Evolutionary conservation across 1,140 invertebrate species (phyloP).

Genomic region (Ceratina japonica): DNA sequence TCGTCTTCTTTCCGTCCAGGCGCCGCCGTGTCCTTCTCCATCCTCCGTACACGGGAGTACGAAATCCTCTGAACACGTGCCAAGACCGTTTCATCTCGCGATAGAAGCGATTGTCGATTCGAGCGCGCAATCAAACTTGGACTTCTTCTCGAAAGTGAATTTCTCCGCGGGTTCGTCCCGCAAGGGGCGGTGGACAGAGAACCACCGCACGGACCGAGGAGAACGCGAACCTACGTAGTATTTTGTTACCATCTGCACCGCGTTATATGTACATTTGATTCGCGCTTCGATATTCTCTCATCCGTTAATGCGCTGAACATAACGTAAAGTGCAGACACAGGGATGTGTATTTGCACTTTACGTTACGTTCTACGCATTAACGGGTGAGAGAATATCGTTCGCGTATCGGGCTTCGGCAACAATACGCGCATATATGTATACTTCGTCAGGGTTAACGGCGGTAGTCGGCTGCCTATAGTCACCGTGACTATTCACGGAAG

Average conservation of each 20-base stretch:
- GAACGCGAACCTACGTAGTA: constrained; percentile 8
- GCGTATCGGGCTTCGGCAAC: not conserved
- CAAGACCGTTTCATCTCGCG: constrained; percentile 55
- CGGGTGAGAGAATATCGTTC: not conserved
- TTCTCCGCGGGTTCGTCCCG: constrained; percentile 50
- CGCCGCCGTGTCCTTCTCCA: constrained; percentile 21
- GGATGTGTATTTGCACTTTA: too few species aligned
- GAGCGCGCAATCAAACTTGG: constrained; percentile 67
- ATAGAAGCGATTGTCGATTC: constrained; percentile 64
- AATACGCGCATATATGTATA: too few species aligned
- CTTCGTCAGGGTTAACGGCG: not conserved
- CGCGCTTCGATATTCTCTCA: too few species aligned
- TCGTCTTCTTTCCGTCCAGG: constrained; percentile 15
- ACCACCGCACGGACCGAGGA: not conserved
- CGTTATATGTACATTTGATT: not conserved
- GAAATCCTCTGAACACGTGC: constrained; percentile 47
- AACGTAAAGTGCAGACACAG: too few species aligned
- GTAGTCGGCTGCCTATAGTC: not conserved
- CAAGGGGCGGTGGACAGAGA: constrained; percentile 34
- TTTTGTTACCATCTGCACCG: constrained; percentile 17
- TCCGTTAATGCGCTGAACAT: too few species aligned
- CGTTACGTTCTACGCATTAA: too few species aligned
- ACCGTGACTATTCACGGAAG: constrained; percentile 21
- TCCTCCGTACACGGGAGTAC: constrained; percentile 25
- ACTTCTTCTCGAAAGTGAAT: constrained; percentile 67